A percentile compares a stretch with the other conserved stretches of the same genome.
phyloP scores from a whole-genome alignment of 2,888 invertebrate genomes.

The Gymnocheta viridis region DNA sequence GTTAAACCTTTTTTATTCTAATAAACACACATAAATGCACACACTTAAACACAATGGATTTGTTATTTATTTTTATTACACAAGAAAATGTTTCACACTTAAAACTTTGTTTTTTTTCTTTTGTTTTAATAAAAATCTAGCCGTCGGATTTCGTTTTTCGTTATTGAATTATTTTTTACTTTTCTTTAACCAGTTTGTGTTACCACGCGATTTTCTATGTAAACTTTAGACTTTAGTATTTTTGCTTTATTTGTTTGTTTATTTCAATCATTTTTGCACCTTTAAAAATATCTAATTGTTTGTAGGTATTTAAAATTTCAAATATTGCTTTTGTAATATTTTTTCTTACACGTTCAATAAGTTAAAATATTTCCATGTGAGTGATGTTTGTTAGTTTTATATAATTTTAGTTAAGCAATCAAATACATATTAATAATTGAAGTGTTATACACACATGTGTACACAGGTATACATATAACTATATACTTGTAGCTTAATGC shows the following conservation, averaged over 20 bases:
- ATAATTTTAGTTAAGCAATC: background rate
- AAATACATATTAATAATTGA: background rate
- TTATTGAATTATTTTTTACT: background rate
- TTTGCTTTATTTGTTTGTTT: background rate
- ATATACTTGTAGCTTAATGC: background rate
- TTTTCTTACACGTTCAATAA: background rate
- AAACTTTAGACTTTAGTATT: background rate
- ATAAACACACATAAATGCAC: background rate
- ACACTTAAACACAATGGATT: background rate
- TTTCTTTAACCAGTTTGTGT: background rate
- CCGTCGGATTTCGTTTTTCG: background rate
- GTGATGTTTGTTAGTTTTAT: conserved; percentile 26
- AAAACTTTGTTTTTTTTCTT: background rate
- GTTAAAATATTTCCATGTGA: conserved; percentile 15
- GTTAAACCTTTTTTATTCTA: background rate
- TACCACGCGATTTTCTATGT: background rate
- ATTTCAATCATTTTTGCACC: background rate
- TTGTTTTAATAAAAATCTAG: background rate
- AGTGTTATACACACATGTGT: background rate
- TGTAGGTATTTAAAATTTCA: background rate
- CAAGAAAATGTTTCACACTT: background rate
- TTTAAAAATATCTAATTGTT: conserved; percentile 19
- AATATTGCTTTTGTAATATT: background rate
- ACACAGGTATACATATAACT: background rate
- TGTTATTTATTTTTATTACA: background rate